Conservation (phyloP, 2,888 invertebrate genomes). For the Agriopis aurantiaria region DNA sequence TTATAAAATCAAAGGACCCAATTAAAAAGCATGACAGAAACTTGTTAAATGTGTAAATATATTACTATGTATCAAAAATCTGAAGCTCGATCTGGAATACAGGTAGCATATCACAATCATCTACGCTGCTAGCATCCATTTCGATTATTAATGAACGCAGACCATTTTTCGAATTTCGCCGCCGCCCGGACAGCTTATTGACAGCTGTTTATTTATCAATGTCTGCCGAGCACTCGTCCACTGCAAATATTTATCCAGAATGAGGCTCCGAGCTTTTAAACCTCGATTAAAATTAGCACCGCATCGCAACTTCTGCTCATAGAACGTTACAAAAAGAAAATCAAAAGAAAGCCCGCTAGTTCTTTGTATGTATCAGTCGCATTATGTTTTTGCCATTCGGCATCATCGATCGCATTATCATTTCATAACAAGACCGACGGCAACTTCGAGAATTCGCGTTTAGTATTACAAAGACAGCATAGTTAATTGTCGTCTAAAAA, state of each 20-base stretch:
- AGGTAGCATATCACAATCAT: conserved; percentile 76
- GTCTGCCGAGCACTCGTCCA: conserved; percentile 67
- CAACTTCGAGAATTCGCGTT: conserved; percentile 61
- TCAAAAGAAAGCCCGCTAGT: conserved; percentile 61
- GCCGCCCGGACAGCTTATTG: conserved; percentile 68
- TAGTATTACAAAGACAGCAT: conserved; percentile 62
- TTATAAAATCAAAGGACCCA: background rate
- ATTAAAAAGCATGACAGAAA: conserved; percentile 3
- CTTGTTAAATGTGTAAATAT: background rate
- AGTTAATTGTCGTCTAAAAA: conserved; percentile 68
- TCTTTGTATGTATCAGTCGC: conserved; percentile 51
- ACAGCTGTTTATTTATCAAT: conserved; percentile 80
- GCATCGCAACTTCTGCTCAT: conserved; percentile 52
- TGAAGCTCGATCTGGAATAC: conserved; percentile 63
- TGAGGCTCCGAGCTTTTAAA: conserved; percentile 53
- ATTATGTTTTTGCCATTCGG: conserved; percentile 49
- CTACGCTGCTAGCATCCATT: conserved; percentile 70
- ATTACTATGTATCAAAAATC: background rate
- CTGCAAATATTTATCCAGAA: conserved; percentile 69
- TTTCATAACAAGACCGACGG: conserved; percentile 65
- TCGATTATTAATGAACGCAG: conserved; percentile 76
- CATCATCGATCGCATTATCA: conserved; percentile 46
- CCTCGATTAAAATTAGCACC: conserved; percentile 26
- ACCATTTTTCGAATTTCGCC: conserved; percentile 71
- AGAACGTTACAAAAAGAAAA: conserved; percentile 61